Evolutionary conservation across 2,888 invertebrate species (phyloP).

Genomic region (Ferdinandea cuprea): DNA sequence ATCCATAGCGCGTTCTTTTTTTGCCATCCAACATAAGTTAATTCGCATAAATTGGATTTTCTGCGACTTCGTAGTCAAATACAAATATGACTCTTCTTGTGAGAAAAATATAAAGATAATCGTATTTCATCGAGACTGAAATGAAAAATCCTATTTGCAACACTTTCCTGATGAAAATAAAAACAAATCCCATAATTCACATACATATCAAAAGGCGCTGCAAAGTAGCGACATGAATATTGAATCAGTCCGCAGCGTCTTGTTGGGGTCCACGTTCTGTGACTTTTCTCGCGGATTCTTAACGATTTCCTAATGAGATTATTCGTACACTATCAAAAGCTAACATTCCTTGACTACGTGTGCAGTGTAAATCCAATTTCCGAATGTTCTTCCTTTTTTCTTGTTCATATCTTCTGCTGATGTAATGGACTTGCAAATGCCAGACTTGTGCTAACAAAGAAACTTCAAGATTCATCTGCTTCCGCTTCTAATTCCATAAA

Average conservation of each 20-base stretch:
- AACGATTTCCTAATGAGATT: conserved; percentile 63
- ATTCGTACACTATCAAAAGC: conserved; percentile 40
- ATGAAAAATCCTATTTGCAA: conserved; percentile 58
- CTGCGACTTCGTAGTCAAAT: background rate
- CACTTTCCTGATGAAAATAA: conserved; percentile 6
- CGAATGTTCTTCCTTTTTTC: conserved; percentile 13
- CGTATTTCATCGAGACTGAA: conserved; percentile 57
- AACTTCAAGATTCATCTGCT: conserved; percentile 51
- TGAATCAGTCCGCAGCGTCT: conserved; percentile 46
- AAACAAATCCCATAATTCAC: conserved; percentile 18
- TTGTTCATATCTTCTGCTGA: conserved; percentile 6
- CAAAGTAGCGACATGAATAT: conserved; percentile 62
- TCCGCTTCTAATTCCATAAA: conserved; percentile 62
- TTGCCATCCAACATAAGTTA: background rate
- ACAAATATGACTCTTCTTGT: conserved; percentile 13
- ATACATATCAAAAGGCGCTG: conserved; percentile 48
- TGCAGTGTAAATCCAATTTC: conserved; percentile 69
- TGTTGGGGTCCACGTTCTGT: conserved; percentile 30
- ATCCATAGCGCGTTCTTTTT: background rate
- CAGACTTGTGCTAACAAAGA: conserved; percentile 29
- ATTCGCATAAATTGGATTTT: conserved; percentile 29
- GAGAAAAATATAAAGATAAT: conserved; percentile 41
- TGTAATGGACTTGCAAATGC: conserved; percentile 68
- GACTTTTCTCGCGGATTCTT: conserved; percentile 66
- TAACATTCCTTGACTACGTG: conserved; percentile 47